Evolutionary conservation across 1,140 invertebrate genomes (phyloP).

Genomic region (Zaprionus lachaisei): DNA sequence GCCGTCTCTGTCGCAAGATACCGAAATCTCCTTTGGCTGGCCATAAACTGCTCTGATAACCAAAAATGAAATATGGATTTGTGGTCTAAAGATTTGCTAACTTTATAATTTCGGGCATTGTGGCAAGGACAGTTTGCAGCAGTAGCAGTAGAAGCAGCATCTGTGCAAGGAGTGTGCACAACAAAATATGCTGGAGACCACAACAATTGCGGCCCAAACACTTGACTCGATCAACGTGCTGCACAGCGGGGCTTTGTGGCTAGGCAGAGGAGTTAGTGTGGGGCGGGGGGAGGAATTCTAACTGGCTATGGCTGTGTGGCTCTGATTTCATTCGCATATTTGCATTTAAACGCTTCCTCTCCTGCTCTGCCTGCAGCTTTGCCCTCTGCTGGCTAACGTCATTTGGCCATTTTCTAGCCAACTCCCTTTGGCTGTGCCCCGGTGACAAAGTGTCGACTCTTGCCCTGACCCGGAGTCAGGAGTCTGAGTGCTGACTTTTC

Average conservation of each 20-base stretch:
- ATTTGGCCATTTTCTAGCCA: constrained; percentile 54
- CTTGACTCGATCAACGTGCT: constrained; percentile 39
- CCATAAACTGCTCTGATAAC: constrained; percentile 41
- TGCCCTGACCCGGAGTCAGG: constrained; percentile 12
- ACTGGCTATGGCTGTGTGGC: constrained; percentile 45
- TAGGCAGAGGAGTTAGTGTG: too few species aligned
- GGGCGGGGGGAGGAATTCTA: not conserved
- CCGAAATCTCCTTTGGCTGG: constrained; percentile 10
- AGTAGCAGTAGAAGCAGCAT: not conserved
- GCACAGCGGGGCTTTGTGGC: not conserved
- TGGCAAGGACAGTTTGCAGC: constrained; percentile 40
- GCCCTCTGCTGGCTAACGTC: constrained; percentile 35
- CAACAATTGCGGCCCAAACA: constrained; percentile 56
- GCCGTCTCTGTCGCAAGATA: not conserved
- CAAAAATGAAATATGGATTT: constrained; percentile 44
- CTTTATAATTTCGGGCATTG: constrained; percentile 54
- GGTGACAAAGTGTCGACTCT: constrained; percentile 32
- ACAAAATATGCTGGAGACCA: constrained; percentile 39
- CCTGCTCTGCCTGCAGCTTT: not conserved
- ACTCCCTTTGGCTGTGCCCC: constrained; percentile 1
- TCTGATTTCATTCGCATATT: constrained; percentile 62
- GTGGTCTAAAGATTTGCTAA: constrained; percentile 55
- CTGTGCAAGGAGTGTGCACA: constrained; percentile 18
- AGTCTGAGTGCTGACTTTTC: not conserved
- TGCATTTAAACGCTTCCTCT: constrained; percentile 53